phyloP scores from a whole-genome alignment of 2,113 vertebrate genomes.

The Silurus asotus region DNA sequence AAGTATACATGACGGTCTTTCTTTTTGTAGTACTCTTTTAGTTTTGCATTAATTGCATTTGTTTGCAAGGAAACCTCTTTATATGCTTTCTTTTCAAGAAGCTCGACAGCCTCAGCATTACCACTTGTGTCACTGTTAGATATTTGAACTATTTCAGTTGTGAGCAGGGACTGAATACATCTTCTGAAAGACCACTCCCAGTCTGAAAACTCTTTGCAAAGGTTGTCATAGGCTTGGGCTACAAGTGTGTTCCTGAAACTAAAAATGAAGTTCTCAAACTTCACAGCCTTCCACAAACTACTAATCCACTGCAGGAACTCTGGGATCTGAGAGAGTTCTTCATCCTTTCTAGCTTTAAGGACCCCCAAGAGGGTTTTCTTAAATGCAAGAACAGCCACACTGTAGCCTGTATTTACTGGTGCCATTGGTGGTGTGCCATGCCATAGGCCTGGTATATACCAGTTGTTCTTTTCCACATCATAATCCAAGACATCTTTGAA shows the following conservation, averaged over 20 bases:
- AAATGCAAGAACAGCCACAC: conserved; percentile 56
- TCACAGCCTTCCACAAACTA: conserved; percentile 66
- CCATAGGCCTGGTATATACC: conserved; percentile 72
- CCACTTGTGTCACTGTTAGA: not conserved
- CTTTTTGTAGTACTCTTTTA: conserved; percentile 57
- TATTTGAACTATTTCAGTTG: not conserved
- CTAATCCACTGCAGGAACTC: conserved; percentile 60
- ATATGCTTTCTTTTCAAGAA: conserved; percentile 30
- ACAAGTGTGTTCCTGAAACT: conserved; percentile 55
- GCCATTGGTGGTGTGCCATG: conserved; percentile 70
- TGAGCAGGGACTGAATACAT: conserved; percentile 6
- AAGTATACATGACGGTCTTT: conserved; percentile 49
- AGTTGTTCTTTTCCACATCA: conserved; percentile 54
- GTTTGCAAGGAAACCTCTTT: not conserved
- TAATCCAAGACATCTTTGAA: conserved; percentile 69
- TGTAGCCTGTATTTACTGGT: conserved; percentile 67
- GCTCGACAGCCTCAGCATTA: not conserved
- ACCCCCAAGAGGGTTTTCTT: conserved; percentile 59
- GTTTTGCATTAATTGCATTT: conserved; percentile 27
- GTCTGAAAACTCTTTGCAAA: conserved; percentile 38
- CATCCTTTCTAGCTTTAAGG: conserved; percentile 2
- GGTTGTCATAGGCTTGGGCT: conserved; percentile 51
- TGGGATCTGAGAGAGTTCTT: not conserved
- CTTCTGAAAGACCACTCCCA: conserved; percentile 49
- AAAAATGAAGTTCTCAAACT: conserved; percentile 65